Base-by-base conservation (phyloP, 1,140 invertebrate genomes). In the Streblospio benedicti region DNA sequence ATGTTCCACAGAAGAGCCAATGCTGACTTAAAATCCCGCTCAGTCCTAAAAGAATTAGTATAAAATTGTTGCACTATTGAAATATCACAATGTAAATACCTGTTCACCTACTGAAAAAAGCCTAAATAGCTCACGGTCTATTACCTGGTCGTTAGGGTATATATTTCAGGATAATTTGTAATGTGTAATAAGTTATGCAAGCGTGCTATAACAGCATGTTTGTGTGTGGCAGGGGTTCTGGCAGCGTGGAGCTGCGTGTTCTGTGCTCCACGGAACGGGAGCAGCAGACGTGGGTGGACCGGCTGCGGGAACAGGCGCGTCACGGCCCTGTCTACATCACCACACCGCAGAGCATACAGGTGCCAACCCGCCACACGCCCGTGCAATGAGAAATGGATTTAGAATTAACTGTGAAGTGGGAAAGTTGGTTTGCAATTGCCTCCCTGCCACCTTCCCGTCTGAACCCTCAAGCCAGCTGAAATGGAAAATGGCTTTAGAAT, bases 231-330 rank as follows among this genome's bases (percentile, higher is more conserved):
- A 9, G 44, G 18, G n/a, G n/a, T n/a, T n/a, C n/a, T n/a, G n/a
- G n/a, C n/a, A n/a, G n/a, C n/a, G n/a, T n/a, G 85, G 60, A 90
- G 94, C 65, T 80, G 88, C 4, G 91, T 92, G 2, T 81, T 90
- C 5, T 96, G 91, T 73, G 85, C 87, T n/a, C n/a, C 68, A 89
- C 86, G 2, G 85, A 83, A 67, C 86, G 87, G 55, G 90, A 93
- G 66, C 88, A 89, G 52, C 85, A 87, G 59, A 85, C 86, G 56
- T 97, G 92, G 92, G 85, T 94, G 28, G 86, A 90, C 56, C 20
- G 89, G 44, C 77, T 93, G 4, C 76, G 69, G 14, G 83, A 84
- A 38, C 87, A 88, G 63, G 82, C 84, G 57, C 65, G 59, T 43
- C 23, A 56, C 30, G 57, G 56, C 38, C 50, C 61, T 80, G 1